phyloP scores from a whole-genome alignment of 2,888 invertebrate genomes.

The Eretmocerus hayati region DNA sequence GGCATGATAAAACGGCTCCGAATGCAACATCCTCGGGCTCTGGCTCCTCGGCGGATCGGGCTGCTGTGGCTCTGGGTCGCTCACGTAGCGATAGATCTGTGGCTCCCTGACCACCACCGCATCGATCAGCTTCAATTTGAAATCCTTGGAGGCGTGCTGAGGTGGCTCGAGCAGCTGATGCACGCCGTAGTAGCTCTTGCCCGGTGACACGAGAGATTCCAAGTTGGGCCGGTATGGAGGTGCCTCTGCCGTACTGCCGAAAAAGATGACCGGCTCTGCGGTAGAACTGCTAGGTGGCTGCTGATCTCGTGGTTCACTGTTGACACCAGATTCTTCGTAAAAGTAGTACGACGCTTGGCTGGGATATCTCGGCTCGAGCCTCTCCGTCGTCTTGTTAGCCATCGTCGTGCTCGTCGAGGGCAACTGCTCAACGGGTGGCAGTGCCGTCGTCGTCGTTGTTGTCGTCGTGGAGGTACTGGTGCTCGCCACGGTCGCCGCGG shows the following conservation, averaged over 20 bases:
- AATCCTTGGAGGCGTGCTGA: constrained; percentile 28
- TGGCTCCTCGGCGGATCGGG: constrained; percentile 20
- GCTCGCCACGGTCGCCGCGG: constrained; percentile 40
- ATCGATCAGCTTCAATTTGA: constrained; percentile 33
- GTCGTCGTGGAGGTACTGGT: constrained; percentile 33
- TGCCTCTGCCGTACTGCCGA: constrained; percentile 17
- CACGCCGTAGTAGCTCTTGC: constrained; percentile 25
- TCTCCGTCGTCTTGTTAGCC: constrained; percentile 23
- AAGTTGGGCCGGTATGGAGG: constrained; percentile 20
- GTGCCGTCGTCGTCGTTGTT: constrained; percentile 26
- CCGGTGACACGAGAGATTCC: constrained; percentile 7
- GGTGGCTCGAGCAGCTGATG: constrained; percentile 24
- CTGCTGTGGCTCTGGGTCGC: constrained; percentile 27
- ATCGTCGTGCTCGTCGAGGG: constrained; percentile 35
- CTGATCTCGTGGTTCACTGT: constrained; percentile 32
- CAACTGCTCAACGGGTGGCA: constrained; percentile 30
- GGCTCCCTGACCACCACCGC: constrained; percentile 33
- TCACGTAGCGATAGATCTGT: constrained; percentile 30
- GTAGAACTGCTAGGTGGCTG: constrained; percentile 22
- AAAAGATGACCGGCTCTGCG: constrained; percentile 4
- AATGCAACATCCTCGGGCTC: constrained; percentile 29
- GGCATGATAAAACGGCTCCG: constrained; percentile 33
- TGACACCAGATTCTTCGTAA: constrained; percentile 55
- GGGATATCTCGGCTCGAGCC: constrained; percentile 27
- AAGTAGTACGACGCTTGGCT: constrained; percentile 58